A percentile compares a stretch with the other conserved stretches of the same genome.
Evolutionary conservation across 2,113 vertebrate species (phyloP).

Genomic region (Paracanthobrama guichenoti): DNA sequence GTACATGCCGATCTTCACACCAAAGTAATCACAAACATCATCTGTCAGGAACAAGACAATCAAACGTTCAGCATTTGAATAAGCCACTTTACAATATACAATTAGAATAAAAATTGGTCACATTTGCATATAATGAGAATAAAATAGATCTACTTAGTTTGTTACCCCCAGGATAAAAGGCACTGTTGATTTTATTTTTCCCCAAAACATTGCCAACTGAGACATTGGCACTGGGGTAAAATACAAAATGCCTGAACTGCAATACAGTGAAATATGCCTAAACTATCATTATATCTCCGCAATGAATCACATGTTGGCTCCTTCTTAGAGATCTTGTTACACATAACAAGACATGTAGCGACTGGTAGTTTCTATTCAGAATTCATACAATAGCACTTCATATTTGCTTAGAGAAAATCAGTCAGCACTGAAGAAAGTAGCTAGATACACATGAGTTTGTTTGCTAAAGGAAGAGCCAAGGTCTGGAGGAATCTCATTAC

Average conservation of each 20-base stretch:
- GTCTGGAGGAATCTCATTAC: background rate
- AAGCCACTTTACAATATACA: background rate
- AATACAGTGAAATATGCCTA: background rate
- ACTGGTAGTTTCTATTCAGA: background rate
- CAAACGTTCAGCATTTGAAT: background rate
- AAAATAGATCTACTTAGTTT: background rate
- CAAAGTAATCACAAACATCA: slow-evolving; percentile 96
- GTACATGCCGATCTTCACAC: slow-evolving; percentile 97
- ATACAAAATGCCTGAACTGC: background rate
- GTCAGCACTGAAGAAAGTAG: background rate
- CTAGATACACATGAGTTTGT: slow-evolving; percentile 22
- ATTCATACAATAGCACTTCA: background rate
- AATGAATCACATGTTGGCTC: background rate
- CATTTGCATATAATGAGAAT: background rate
- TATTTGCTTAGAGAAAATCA: background rate
- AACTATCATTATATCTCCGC: background rate
- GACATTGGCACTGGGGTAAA: background rate
- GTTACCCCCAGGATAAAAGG: background rate
- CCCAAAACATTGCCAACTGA: background rate
- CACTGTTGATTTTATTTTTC: background rate
- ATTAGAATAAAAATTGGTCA: background rate
- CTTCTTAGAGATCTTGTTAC: background rate
- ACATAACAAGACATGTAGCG: background rate
- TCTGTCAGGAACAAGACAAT: slow-evolving; percentile 71
- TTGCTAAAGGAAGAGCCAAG: slow-evolving; percentile 32